Conservation (phyloP, 2,888 invertebrate genomes). For the Eurytoma californica region DNA sequence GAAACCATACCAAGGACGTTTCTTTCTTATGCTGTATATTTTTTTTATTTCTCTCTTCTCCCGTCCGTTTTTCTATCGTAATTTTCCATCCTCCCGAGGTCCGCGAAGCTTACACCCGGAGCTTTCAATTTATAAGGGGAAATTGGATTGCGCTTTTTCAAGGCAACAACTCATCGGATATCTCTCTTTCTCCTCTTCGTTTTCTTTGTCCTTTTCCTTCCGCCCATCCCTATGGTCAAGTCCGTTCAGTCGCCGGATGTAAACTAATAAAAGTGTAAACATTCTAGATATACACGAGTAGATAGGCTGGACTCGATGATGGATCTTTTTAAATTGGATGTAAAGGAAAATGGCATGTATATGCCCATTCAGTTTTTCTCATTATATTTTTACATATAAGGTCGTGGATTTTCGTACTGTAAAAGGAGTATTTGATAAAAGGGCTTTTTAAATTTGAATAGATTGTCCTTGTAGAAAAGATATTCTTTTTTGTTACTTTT, state of each 20-base stretch:
- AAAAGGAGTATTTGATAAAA: conserved; percentile 16
- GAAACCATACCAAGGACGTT: neutral
- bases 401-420: neutral
- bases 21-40: conserved; percentile 7
- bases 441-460: conserved; percentile 21
- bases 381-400: neutral
- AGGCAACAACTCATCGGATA: conserved; percentile 52
- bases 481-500: neutral
- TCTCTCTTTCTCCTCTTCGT: conserved; percentile 10
- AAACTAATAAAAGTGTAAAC: conserved; percentile 54
- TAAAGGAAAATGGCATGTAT: conserved; percentile 29
- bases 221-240: neutral
- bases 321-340: conserved; percentile 23
- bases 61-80: neutral
- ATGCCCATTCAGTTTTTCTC: neutral
- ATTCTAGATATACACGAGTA: neutral
- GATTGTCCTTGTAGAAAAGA: conserved; percentile 22
- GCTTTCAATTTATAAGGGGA: conserved; percentile 51
- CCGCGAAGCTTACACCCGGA: conserved; percentile 29
- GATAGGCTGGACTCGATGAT: conserved; percentile 16
- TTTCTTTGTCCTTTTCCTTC: neutral
- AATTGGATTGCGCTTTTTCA: conserved; percentile 54
- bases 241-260: conserved; percentile 5
- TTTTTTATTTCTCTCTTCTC: neutral
- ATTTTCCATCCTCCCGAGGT: conserved; percentile 36